Percentiles rank a stretch among this genome's conserved stretches.
These are phyloP conservation scores for Halcyon senegalensis DNA, from an alignment of 2,113 vertebrate species.

Conservation along the genomic window DNA sequence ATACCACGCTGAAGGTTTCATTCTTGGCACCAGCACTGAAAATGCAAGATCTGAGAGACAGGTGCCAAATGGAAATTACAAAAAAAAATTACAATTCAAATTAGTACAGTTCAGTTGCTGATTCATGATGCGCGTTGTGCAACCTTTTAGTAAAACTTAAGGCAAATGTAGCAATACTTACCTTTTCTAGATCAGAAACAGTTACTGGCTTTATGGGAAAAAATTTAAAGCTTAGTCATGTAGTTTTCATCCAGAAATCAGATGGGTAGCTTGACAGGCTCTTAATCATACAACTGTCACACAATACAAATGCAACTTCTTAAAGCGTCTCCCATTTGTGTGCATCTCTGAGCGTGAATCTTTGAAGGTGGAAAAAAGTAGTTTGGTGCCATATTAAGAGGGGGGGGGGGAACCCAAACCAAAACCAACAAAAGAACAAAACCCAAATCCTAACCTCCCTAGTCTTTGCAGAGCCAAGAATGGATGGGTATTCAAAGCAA, in stretches of 20 bases:
- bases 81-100: slow-evolving; percentile 10
- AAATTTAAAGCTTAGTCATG: slow-evolving; percentile 11
- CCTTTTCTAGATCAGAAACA: slow-evolving; percentile 36
- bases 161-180: slow-evolving; percentile 22
- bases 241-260: slow-evolving; percentile 34
- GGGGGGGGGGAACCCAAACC: neutral
- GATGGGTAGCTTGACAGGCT: neutral
- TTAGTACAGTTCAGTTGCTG: slow-evolving; percentile 23
- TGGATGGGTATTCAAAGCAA: slow-evolving; percentile 46
- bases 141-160: neutral
- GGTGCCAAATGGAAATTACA: slow-evolving; percentile 39
- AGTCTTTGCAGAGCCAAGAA: slow-evolving; percentile 42
- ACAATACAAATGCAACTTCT: neutral
- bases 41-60: slow-evolving; percentile 54
- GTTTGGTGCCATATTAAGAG: neutral
- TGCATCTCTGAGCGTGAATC: slow-evolving; percentile 1
- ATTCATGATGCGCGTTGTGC: neutral
- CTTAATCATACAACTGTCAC: slow-evolving; percentile 14
- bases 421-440: neutral
- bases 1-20: slow-evolving; percentile 8
- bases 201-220: slow-evolving; percentile 34
- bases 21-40: slow-evolving; percentile 46
- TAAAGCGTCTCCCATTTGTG: neutral
- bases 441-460: slow-evolving; percentile 7
- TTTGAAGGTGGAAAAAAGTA: slow-evolving; percentile 39